phyloP scores from a whole-genome alignment of 2,888 invertebrate genomes.

The Tinea trinotella region DNA sequence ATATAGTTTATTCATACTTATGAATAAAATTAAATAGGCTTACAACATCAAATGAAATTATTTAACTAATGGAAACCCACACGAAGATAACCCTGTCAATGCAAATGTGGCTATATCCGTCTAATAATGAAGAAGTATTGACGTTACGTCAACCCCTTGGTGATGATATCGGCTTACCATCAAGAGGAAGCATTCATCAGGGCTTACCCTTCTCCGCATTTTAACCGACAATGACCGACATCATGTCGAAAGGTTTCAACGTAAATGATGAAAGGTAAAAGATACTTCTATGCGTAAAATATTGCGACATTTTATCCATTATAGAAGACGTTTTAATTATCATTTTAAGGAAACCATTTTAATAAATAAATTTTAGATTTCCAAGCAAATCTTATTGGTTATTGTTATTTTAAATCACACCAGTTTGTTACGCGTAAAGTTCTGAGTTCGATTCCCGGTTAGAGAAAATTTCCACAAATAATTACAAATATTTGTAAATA shows the following conservation, averaged over 20 bases:
- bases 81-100: conserved; percentile 3
- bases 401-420: too few relatives aligned
- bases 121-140: conserved; percentile 29
- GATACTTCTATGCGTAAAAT: not conserved
- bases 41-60: not conserved
- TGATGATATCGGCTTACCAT: conserved; percentile 40
- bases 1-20: too few relatives aligned
- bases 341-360: too few relatives aligned
- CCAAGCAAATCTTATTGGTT: too few relatives aligned
- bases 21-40: too few relatives aligned
- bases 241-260: conserved; percentile 16
- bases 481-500: too few relatives aligned
- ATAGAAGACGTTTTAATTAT: too few relatives aligned
- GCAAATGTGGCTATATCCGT: conserved; percentile 17
- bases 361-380: too few relatives aligned
- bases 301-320: not conserved
- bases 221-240: conserved; percentile 6
- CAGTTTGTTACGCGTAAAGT: too few relatives aligned
- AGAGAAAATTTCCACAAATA: too few relatives aligned
- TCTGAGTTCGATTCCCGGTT: too few relatives aligned
- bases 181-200: conserved; percentile 48
- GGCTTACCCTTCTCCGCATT: conserved; percentile 11
- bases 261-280: not conserved
- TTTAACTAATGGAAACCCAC: not conserved
- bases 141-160: conserved; percentile 39